Evolutionary conservation across 2,797 vertebrate genomes (phyloP).

Genomic region (Phataginus tricuspis): DNA sequence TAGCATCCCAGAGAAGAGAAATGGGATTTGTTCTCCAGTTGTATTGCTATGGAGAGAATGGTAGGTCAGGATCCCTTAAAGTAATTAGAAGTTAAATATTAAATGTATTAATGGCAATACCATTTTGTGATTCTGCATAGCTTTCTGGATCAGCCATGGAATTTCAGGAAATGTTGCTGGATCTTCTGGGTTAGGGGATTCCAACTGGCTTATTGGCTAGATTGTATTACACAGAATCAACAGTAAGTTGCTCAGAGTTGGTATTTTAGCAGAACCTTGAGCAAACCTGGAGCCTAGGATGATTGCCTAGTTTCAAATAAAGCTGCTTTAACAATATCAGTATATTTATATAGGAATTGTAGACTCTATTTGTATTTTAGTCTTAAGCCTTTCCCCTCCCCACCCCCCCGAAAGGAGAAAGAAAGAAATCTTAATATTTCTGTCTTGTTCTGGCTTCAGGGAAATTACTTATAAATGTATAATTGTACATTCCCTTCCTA

Average conservation of each 20-base stretch:
- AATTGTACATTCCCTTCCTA: not conserved
- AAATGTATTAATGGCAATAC: not conserved
- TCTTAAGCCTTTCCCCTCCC: not conserved
- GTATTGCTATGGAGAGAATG: not conserved
- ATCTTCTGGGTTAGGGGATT: not conserved
- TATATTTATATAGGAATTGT: slow-evolving; percentile 38
- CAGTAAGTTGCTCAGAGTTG: not conserved
- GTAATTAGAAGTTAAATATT: slow-evolving; percentile 1
- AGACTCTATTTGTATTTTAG: slow-evolving; percentile 28
- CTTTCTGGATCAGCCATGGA: slow-evolving; percentile 28
- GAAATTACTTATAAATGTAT: not conserved
- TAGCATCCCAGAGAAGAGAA: not conserved
- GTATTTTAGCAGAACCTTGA: not conserved
- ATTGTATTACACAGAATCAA: not conserved
- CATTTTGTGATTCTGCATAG: not conserved
- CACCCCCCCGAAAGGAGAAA: not conserved
- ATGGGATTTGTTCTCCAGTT: not conserved
- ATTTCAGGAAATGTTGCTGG: not conserved
- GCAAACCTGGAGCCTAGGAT: not conserved
- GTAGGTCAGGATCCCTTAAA: not conserved
- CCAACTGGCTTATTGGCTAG: not conserved
- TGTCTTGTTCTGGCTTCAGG: slow-evolving; percentile 46
- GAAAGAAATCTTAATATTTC: slow-evolving; percentile 16
- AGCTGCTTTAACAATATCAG: slow-evolving; percentile 40
- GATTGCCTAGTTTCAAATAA: not conserved